phyloP scores from a whole-genome alignment of 2,888 invertebrate species.

The Limenitis arthemis region DNA sequence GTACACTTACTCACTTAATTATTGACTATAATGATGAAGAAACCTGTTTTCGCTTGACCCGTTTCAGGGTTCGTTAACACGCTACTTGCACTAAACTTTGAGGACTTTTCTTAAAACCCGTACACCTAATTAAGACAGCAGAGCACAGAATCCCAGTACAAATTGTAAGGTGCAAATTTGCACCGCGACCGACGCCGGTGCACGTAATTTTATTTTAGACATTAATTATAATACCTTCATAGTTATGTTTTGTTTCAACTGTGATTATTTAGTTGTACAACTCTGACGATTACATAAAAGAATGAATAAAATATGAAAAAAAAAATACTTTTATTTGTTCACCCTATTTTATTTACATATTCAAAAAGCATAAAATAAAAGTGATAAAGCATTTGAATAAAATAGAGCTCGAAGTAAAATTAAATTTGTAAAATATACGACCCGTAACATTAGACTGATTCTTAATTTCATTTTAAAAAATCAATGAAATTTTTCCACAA shows the following conservation, averaged over 20 bases:
- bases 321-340: constrained; percentile 36
- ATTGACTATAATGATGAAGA: constrained; percentile 1
- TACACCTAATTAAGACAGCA: constrained; percentile 42
- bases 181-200: constrained; percentile 26
- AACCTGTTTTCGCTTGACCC: constrained; percentile 4
- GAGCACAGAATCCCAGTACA: constrained; percentile 65
- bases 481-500: no score
- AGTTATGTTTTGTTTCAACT: constrained; percentile 72
- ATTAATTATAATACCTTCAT: constrained; percentile 50
- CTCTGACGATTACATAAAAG: constrained; percentile 71
- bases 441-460: no score
- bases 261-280: constrained; percentile 75
- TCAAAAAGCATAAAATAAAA: no score
- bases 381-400: no score
- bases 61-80: constrained; percentile 5
- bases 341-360: not conserved
- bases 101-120: constrained; percentile 11
- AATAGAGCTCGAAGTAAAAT: no score
- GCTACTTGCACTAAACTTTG: constrained; percentile 10
- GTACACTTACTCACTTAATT: not conserved
- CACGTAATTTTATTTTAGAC: constrained; percentile 54
- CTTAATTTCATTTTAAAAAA: no score
- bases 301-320: constrained; percentile 66
- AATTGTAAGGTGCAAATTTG: constrained; percentile 32
- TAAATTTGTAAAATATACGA: no score